A percentile compares a stretch with the other conserved stretches of the same genome.
Conservation (phyloP, 2,113 vertebrate species). For the Ursus arctos region DNA sequence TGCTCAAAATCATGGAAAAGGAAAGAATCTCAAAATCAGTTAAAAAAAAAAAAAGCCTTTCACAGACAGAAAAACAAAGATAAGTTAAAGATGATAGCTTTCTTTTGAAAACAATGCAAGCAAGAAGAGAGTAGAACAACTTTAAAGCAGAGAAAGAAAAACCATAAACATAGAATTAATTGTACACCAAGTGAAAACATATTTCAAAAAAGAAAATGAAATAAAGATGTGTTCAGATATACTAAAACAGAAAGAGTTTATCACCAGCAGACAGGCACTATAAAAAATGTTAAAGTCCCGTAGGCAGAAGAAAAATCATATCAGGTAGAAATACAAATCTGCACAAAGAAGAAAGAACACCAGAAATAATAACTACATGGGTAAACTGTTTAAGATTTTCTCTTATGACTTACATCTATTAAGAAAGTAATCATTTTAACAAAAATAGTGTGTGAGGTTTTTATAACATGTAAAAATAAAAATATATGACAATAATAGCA, state of each 20-base stretch:
- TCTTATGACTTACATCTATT: not conserved
- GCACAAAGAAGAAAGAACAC: not conserved
- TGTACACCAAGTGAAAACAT: not conserved
- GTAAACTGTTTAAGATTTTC: not conserved
- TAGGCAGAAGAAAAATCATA: not conserved
- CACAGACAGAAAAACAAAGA: not conserved
- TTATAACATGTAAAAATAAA: not conserved
- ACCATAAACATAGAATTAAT: not conserved
- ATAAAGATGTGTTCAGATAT: not conserved
- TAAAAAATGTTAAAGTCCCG: constrained; percentile 14
- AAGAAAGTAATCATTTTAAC: not conserved
- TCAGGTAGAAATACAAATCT: not conserved
- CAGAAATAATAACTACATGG: not conserved
- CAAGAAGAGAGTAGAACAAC: not conserved
- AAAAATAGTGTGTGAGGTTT: not conserved
- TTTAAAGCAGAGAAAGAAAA: not conserved
- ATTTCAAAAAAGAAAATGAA: constrained; percentile 40
- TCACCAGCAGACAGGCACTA: not conserved
- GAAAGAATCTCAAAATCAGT: not conserved
- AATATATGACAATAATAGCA: constrained; percentile 9
- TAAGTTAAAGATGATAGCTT: not conserved
- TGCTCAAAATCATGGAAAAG: not conserved
- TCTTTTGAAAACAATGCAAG: not conserved
- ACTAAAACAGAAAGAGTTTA: not conserved
- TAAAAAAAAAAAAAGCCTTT: not conserved